Conservation (phyloP, 2,797 vertebrate species). For the Manis crassicaudata region DNA sequence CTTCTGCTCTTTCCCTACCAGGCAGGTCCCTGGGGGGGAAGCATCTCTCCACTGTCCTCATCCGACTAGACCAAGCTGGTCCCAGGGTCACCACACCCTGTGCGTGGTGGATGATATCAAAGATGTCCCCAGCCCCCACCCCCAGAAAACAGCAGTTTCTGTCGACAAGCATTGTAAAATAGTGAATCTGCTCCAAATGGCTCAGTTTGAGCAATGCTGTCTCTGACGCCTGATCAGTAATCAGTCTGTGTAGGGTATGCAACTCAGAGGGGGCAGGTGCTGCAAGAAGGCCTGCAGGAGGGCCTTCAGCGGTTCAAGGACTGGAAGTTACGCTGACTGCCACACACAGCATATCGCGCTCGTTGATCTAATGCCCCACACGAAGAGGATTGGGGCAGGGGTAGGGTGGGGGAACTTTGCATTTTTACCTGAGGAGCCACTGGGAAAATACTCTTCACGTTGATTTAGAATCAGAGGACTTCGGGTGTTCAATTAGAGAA, state of each 20-base stretch:
- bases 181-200: background rate
- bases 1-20: background rate
- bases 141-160: background rate
- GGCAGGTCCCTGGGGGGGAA: accelerated
- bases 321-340: background rate
- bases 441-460: slow-evolving; percentile 69
- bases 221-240: background rate
- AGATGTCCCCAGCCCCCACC: accelerated
- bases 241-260: background rate
- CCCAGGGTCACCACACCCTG: background rate
- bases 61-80: background rate
- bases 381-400: background rate
- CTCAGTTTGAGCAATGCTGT: slow-evolving; percentile 41
- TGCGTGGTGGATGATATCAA: too few relatives aligned
- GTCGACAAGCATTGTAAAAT: slow-evolving; percentile 34
- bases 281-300: background rate
- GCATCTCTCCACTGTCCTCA: accelerated
- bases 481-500: slow-evolving; percentile 65
- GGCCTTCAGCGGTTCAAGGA: background rate
- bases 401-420: background rate
- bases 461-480: slow-evolving; percentile 75
- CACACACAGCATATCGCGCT: background rate
- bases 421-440: background rate
- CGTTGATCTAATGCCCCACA: background rate
- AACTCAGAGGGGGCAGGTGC: background rate